Percentiles rank a stretch among this genome's conserved stretches.
Evolutionary conservation across 2,113 vertebrate species (phyloP).

Genomic region (Oryzias curvinotus): DNA sequence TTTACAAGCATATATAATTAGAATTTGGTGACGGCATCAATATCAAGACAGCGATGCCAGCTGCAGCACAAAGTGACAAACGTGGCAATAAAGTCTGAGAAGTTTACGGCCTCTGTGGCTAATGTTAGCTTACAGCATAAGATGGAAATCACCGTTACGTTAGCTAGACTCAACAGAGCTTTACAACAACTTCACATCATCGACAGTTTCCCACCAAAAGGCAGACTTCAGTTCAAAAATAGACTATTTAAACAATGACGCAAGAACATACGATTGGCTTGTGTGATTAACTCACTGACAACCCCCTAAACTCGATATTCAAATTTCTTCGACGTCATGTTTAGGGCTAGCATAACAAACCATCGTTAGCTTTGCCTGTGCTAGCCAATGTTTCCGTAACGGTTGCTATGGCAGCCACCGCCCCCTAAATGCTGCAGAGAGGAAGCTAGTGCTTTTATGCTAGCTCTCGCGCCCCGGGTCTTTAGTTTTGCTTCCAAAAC

Average conservation of each 20-base stretch:
- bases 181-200: not conserved
- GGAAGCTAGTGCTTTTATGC: slow-evolving; percentile 7
- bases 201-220: slow-evolving; percentile 13
- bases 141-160: slow-evolving; percentile 40
- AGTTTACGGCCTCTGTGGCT: slow-evolving; percentile 61
- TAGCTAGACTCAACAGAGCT: slow-evolving; percentile 45
- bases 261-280: not conserved
- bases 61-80: slow-evolving; percentile 29
- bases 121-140: slow-evolving; percentile 50
- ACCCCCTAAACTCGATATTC: slow-evolving; percentile 4
- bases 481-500: slow-evolving; percentile 11
- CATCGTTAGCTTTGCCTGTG: slow-evolving; percentile 37
- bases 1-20: too few relatives aligned
- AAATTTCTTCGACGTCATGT: slow-evolving; percentile 16
- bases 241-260: not conserved
- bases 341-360: slow-evolving; percentile 55
- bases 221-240: slow-evolving; percentile 1
- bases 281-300: not conserved
- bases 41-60: not conserved
- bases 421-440: slow-evolving; percentile 47
- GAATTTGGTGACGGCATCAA: too few relatives aligned
- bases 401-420: slow-evolving; percentile 77
- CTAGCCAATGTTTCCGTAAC: slow-evolving; percentile 61
- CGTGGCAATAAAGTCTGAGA: slow-evolving; percentile 8
- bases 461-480: not conserved